These are phyloP conservation scores for Linnaemya vulpina DNA, from an alignment of 2,888 invertebrate genomes.

Conservation along the genomic window DNA sequence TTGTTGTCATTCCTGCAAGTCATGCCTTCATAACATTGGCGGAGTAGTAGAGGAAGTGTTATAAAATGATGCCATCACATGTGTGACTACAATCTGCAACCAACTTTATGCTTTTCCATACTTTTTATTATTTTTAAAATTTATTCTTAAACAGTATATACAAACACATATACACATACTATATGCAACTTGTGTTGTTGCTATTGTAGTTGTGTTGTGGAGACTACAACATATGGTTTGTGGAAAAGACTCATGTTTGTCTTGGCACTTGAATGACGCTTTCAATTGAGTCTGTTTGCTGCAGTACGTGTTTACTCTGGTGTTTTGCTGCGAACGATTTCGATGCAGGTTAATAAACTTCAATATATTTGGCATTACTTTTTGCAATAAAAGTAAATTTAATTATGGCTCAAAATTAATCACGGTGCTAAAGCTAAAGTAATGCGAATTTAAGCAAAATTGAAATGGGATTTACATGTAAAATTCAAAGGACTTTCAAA, in stretches of 20 bases:
- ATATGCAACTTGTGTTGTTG: slow-evolving; percentile 6
- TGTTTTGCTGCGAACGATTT: not conserved
- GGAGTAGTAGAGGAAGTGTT: slow-evolving; percentile 29
- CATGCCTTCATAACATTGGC: not conserved
- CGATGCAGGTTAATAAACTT: slow-evolving; percentile 27
- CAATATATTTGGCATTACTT: slow-evolving; percentile 3
- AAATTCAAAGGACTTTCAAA: no score
- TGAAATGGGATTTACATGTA: no score
- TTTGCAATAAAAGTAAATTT: not conserved
- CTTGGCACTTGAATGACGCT: slow-evolving; percentile 40
- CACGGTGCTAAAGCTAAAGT: not conserved
- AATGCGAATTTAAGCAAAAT: no score
- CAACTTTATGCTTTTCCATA: slow-evolving; percentile 15
- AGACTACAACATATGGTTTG: slow-evolving; percentile 47
- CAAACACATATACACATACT: not conserved
- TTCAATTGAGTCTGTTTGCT: slow-evolving; percentile 41
- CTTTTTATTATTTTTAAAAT: slow-evolving; percentile 18
- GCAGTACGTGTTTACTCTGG: no score
- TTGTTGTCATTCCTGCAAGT: slow-evolving; percentile 23
- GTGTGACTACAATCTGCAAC: slow-evolving; percentile 41
- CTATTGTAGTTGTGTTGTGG: slow-evolving; percentile 18
- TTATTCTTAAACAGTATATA: slow-evolving; percentile 1
- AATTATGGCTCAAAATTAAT: not conserved
- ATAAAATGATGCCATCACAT: slow-evolving; percentile 62
- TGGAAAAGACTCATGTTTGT: slow-evolving; percentile 30